Percentiles rank a stretch among this genome's conserved stretches.
Conservation (phyloP, 2,113 vertebrate species). For the Hoplias malabaricus region DNA sequence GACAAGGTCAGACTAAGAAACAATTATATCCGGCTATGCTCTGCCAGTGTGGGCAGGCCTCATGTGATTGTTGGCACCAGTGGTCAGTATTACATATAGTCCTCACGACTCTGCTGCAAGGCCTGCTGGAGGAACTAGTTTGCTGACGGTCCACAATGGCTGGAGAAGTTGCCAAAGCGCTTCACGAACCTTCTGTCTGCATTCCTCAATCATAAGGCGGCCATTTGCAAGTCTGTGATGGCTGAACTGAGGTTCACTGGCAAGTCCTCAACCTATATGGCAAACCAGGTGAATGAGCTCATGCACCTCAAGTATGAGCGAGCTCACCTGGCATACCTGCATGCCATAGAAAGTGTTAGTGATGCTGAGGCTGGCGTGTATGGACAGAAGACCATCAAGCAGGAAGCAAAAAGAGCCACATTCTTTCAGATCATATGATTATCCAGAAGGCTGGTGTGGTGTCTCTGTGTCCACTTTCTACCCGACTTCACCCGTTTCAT, state of each 20-base stretch:
- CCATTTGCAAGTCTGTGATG: conserved; percentile 15
- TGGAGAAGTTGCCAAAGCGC: conserved; percentile 21
- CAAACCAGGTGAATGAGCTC: conserved; percentile 38
- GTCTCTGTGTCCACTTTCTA: conserved; percentile 24
- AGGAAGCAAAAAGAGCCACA: not conserved
- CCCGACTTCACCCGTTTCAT: conserved; percentile 3
- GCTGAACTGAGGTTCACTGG: not conserved
- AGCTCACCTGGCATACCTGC: conserved; percentile 38
- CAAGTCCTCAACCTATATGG: conserved; percentile 40
- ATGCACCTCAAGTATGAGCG: conserved; percentile 42
- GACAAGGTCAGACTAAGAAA: conserved; percentile 35
- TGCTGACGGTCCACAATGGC: conserved; percentile 42
- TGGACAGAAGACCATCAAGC: conserved; percentile 41
- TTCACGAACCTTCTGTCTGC: conserved; percentile 37
- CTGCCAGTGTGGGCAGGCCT: conserved; percentile 25
- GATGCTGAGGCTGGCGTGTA: conserved; percentile 33
- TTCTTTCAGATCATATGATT: conserved; percentile 32
- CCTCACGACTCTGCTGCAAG: conserved; percentile 31
- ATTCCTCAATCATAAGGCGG: conserved; percentile 12
- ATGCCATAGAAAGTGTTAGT: not conserved
- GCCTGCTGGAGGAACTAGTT: conserved; percentile 19
- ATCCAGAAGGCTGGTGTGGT: conserved; percentile 38
- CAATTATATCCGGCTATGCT: conserved; percentile 43
- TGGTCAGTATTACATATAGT: conserved; percentile 31
- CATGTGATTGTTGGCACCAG: conserved; percentile 29